These are phyloP conservation scores for Hartigia nigra DNA, from an alignment of 2,888 invertebrate genomes.

Conservation along the genomic window DNA sequence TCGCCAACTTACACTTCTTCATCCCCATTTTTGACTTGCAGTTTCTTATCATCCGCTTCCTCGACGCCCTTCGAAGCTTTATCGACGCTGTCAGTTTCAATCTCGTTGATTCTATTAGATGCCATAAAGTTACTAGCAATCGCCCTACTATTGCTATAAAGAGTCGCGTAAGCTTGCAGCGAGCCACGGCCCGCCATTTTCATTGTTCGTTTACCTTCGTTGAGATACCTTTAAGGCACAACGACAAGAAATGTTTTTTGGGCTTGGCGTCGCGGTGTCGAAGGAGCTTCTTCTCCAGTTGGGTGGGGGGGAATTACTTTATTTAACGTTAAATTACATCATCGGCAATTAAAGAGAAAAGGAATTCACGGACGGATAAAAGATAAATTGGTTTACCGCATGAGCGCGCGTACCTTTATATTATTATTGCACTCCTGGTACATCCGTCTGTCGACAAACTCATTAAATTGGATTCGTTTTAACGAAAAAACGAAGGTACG, in stretches of 20 bases:
- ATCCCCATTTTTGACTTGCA: not conserved
- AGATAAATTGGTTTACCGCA: not conserved
- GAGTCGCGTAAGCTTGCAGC: not conserved
- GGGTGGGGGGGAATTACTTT: no score
- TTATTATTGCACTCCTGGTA: not conserved
- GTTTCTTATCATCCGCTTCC: not conserved
- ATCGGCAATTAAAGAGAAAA: not conserved
- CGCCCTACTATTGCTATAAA: constrained; percentile 30
- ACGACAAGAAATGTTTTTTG: not conserved
- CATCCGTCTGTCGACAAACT: not conserved
- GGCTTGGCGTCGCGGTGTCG: not conserved
- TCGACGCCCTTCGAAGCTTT: not conserved
- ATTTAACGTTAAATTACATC: not conserved
- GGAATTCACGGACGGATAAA: not conserved
- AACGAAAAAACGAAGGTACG: not conserved
- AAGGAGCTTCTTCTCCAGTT: not conserved
- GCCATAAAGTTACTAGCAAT: constrained; percentile 13
- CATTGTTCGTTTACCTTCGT: not conserved
- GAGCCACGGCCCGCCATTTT: not conserved
- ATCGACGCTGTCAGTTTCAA: not conserved
- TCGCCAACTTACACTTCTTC: not conserved
- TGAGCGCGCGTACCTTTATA: not conserved
- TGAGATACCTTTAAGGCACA: not conserved
- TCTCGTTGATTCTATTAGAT: not conserved
- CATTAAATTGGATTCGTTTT: not conserved